A percentile compares a stretch with the other conserved stretches of the same genome.
These are phyloP conservation scores for Liparis tanakae DNA, from an alignment of 2,797 vertebrate genomes.

Conservation along the genomic window DNA sequence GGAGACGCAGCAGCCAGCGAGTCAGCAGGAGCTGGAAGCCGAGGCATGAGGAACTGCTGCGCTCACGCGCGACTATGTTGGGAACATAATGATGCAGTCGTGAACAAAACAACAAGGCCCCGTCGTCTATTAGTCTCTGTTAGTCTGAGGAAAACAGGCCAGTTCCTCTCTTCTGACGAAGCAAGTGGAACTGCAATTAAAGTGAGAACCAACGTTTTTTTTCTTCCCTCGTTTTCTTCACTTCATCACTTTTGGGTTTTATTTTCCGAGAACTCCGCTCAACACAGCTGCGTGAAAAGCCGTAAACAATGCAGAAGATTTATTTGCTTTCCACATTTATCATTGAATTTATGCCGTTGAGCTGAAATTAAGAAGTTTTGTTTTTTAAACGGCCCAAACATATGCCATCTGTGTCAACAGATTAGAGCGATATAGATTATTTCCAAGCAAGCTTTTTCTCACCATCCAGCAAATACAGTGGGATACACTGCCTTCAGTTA, in stretches of 20 bases:
- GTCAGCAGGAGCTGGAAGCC: slow-evolving; percentile 57
- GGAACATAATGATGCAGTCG: slow-evolving; percentile 61
- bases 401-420: slow-evolving; percentile 19
- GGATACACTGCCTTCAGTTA: neutral
- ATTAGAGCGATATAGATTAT: slow-evolving; percentile 56
- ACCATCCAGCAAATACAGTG: neutral
- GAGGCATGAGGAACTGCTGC: slow-evolving; percentile 62
- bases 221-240: neutral
- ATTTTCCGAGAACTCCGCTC: neutral
- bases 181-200: slow-evolving; percentile 39
- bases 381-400: neutral
- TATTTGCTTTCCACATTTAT: neutral
- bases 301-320: neutral
- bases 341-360: neutral
- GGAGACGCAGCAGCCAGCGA: slow-evolving; percentile 38
- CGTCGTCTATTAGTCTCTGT: slow-evolving; percentile 49
- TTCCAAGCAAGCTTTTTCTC: neutral
- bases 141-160: slow-evolving; percentile 43
- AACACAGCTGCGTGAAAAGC: neutral
- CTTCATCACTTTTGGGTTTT: too few species aligned
- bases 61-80: slow-evolving; percentile 53
- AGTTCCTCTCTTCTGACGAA: slow-evolving; percentile 27
- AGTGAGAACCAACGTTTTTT: slow-evolving; percentile 1
- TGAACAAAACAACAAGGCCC: slow-evolving; percentile 34
- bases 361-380: slow-evolving; percentile 4